A percentile compares a stretch with the other conserved stretches of the same genome.
Evolutionary conservation across 2,797 vertebrate genomes (phyloP).

Genomic region (Takifugu ocellatus): DNA sequence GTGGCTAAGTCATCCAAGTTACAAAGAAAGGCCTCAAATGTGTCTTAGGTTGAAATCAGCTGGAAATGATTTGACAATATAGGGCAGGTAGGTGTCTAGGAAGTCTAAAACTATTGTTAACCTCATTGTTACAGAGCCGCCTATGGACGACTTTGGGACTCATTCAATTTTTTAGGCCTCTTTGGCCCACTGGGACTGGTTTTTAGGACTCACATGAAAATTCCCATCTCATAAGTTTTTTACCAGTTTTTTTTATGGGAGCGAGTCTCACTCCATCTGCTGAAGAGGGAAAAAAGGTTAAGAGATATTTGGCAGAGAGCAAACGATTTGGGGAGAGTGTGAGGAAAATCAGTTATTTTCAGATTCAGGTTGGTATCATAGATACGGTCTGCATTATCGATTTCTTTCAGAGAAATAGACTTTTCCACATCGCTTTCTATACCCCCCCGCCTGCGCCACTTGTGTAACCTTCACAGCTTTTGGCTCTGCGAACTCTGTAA

Average conservation of each 20-base stretch:
- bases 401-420: slow-evolving; percentile 25
- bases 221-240: too few species aligned
- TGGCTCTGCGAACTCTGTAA: slow-evolving; percentile 42
- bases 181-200: too few species aligned
- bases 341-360: slow-evolving; percentile 35
- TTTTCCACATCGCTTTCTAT: slow-evolving; percentile 14
- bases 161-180: too few species aligned
- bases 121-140: too few species aligned
- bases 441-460: slow-evolving; percentile 7
- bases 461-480: slow-evolving; percentile 34
- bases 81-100: too few species aligned
- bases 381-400: slow-evolving; percentile 36
- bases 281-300: slow-evolving; percentile 8
- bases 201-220: too few species aligned
- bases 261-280: slow-evolving; percentile 22
- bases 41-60: too few species aligned
- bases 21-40: too few species aligned
- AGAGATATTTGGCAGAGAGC: slow-evolving; percentile 38
- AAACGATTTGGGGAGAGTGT: slow-evolving; percentile 22
- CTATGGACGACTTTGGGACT: too few species aligned
- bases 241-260: slow-evolving; percentile 16
- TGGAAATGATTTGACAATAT: too few species aligned
- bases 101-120: too few species aligned
- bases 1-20: too few species aligned
- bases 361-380: slow-evolving; percentile 14